A percentile compares a stretch with the other conserved stretches of the same genome.
These are phyloP conservation scores for Bubo scandiacus DNA, from an alignment of 2,113 vertebrate species.

Conservation along the genomic window DNA sequence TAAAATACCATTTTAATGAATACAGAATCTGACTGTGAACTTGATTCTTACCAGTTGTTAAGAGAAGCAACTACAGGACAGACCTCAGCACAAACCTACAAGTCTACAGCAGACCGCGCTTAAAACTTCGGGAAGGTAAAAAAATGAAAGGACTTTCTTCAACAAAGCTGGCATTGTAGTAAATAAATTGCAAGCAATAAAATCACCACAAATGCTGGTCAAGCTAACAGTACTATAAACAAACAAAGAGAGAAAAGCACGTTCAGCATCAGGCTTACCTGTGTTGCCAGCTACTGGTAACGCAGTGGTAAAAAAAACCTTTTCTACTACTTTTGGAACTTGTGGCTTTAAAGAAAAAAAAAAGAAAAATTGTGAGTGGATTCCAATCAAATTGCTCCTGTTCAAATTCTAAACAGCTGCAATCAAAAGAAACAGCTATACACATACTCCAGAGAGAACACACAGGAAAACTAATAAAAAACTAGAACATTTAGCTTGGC, in stretches of 20 bases:
- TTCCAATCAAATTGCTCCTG: not conserved
- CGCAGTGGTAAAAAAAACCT: conserved; percentile 96
- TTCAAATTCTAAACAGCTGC: not conserved
- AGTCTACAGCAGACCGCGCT: not conserved
- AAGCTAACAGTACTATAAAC: not conserved
- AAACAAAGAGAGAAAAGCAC: not conserved
- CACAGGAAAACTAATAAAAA: not conserved
- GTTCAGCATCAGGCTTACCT: conserved; percentile 74
- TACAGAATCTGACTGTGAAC: not conserved
- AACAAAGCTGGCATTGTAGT: too few species aligned
- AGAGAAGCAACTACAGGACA: not conserved
- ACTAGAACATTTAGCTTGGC: not conserved
- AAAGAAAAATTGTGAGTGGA: not conserved
- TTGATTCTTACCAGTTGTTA: not conserved
- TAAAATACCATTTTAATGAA: not conserved
- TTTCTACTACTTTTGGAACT: conserved; percentile 94
- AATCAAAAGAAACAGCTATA: not conserved
- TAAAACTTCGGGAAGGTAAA: not conserved
- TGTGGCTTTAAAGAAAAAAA: conserved; percentile 71
- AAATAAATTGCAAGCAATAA: not conserved
- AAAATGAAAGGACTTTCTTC: not conserved
- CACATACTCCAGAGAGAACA: not conserved
- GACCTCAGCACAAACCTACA: not conserved
- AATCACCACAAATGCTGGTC: not conserved
- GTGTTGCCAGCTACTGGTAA: conserved; percentile 91